Evolutionary conservation across 2,113 vertebrate genomes (phyloP).

Genomic region (Apaloderma vittatum): DNA sequence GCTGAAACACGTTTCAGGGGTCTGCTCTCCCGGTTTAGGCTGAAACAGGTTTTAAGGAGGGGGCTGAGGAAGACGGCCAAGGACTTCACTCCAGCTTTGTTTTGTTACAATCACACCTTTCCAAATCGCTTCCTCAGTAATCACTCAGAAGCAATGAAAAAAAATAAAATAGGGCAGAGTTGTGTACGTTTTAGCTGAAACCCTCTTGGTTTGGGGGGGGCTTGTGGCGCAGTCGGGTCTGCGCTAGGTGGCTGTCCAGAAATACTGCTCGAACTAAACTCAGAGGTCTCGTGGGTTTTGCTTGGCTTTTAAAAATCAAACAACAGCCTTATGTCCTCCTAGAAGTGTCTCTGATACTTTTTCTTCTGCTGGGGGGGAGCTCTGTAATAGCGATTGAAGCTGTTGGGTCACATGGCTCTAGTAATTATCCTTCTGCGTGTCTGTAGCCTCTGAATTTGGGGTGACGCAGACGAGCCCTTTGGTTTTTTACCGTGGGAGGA

Average conservation of each 20-base stretch:
- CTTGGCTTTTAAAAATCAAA: background rate
- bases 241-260: fast-evolving
- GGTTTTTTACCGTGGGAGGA: background rate
- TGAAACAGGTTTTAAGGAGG: no score
- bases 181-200: background rate
- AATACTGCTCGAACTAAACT: background rate
- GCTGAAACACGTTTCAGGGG: no score
- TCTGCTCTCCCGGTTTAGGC: no score
- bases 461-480: background rate
- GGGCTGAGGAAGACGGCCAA: background rate
- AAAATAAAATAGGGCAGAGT: background rate
- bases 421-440: background rate
- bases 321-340: background rate
- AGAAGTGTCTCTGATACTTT: background rate
- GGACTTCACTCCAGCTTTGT: background rate
- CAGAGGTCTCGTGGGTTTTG: background rate
- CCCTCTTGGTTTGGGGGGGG: fast-evolving
- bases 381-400: fast-evolving
- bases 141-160: background rate
- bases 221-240: fast-evolving
- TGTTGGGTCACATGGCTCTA: background rate
- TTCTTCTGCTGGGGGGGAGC: background rate
- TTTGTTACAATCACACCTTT: background rate
- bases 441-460: background rate
- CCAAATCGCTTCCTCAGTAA: background rate